Evolutionary conservation across 2,888 invertebrate genomes (phyloP), one percentile per base, ranked within the genome.

Genomic region (Ochropleura plecta): DNA sequence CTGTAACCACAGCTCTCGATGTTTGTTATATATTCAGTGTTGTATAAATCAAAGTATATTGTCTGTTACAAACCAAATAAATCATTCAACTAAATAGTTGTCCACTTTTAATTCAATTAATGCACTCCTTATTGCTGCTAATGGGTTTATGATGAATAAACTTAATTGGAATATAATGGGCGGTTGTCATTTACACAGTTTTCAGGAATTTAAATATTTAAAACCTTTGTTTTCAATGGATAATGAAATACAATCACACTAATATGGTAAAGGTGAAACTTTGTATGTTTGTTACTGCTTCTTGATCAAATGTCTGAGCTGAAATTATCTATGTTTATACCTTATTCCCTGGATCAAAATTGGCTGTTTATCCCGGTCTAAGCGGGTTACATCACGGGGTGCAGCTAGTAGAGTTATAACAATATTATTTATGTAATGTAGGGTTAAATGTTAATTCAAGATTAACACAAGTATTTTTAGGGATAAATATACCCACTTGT

Each of bases 1-100:
- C 69, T 83, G 64, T 78, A 81, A 67, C 67, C 62, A 73, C 62
- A 62, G 81, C 81, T 89, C 82, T 89, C 82, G 73, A 82, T 87
- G 84, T 89, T 88, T 89, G 88, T 90, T 86, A 90, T 90, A 88
- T 79, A 79, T 76, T 82, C 68, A 70, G 70, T 85, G 85, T 85
- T 85, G 76, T 84, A 75, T 75, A 70, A 76, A 79, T 78, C 73
- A 78, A 79, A 79, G 55, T 82, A 78, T 82, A 87, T 85, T 76
- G 68, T 79, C 70, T 81, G 84, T 87, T 87, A 86, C 42, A 71
- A 77, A 78, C 65, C 71, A 78, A 84, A 85, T 85, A 78, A 81
- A 76, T 65, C n/a, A 73, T 84, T 81, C 71, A 79, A 73, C 53
- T 46, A 71, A 30, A 59, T 60, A 10, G 46, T 42, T 68, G 9